A percentile compares a stretch with the other conserved stretches of the same genome.
Evolutionary conservation across 2,888 invertebrate species (phyloP).

Genomic region (Podotricha telesiphe): DNA sequence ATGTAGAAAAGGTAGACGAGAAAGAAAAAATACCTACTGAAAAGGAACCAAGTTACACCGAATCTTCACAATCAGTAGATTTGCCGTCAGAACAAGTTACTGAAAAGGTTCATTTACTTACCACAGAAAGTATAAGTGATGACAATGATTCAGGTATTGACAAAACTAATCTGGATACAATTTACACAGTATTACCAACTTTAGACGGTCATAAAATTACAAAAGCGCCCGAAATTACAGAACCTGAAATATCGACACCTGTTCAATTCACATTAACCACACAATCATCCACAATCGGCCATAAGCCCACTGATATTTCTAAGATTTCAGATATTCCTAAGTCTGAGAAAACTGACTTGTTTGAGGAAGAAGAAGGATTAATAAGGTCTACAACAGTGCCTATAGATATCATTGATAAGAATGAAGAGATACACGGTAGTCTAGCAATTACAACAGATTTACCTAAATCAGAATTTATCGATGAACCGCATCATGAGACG

Average conservation of each 20-base stretch:
- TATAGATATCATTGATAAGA: slow-evolving; percentile 3
- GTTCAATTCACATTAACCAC: too few species aligned
- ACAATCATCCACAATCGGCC: neutral
- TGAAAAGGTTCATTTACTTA: slow-evolving; percentile 9
- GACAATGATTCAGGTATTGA: slow-evolving; percentile 1
- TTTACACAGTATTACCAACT: slow-evolving; percentile 1
- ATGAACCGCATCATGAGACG: neutral
- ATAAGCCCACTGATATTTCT: neutral
- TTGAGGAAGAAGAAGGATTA: neutral
- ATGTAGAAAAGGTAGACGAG: neutral
- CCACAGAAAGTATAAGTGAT: slow-evolving; percentile 13
- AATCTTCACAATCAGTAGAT: slow-evolving; percentile 13
- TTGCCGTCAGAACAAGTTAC: neutral
- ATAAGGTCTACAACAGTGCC: neutral
- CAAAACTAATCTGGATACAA: neutral
- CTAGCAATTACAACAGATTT: slow-evolving; percentile 11
- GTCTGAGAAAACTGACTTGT: neutral
- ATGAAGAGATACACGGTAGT: slow-evolving; percentile 1
- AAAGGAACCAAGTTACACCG: slow-evolving; percentile 19
- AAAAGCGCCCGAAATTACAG: slow-evolving; percentile 4
- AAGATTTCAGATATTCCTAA: neutral
- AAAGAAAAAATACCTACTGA: slow-evolving; percentile 35
- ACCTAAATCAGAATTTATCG: slow-evolving; percentile 15
- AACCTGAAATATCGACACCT: slow-evolving; percentile 1
- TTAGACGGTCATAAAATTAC: neutral